Base-by-base conservation (phyloP, 2,888 invertebrate genomes). In the Platynereis dumerilii region DNA sequence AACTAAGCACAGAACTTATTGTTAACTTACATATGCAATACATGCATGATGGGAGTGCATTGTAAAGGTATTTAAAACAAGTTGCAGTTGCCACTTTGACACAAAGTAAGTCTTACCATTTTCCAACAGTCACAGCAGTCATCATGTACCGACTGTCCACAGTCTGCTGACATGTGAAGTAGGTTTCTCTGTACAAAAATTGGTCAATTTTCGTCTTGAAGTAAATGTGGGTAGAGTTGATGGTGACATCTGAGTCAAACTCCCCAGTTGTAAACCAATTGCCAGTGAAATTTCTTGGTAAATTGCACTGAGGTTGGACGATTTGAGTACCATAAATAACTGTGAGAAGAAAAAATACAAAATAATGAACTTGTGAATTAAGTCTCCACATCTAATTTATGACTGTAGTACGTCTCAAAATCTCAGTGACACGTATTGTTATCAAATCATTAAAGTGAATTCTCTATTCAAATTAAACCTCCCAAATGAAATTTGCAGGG, bases 201-300 rank as follows among this genome's bases (percentile, higher is more conserved):
- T 92, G 92, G 84, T 97, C 96, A 0, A 96, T 96, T 84, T 93
- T 93, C 85, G 93, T 95, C 0, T 93, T 94, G 86, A 96, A 96
- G 75, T 95, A 92, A 44, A 98, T 95, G 80, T 97, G 97, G 0
- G 97, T 98, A 78, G 94, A 93, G 80, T 97, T 97, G 48, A 98
- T 94, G 2, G 54, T 57, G 34, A 84, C 83, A 29, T 96, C 94
- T 0, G 96, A 96, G 83, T 96, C 96, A 72, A 95, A 92, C 80
- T 97, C 96, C 0, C 96, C 96, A 0, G 97, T 96, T 78, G 97
- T 97, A 60, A 96, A 93, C 97, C 97, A 98, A 26, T 92, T 90
- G 0, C 98, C 96, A 0, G 91, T 90, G 84, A 95, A 95, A 82
- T 97, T 96, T 82, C 94, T 92, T 0, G 97, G 96, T 66, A 98